phyloP scores from a whole-genome alignment of 2,113 vertebrate species.

The Alexandromys fortis region DNA sequence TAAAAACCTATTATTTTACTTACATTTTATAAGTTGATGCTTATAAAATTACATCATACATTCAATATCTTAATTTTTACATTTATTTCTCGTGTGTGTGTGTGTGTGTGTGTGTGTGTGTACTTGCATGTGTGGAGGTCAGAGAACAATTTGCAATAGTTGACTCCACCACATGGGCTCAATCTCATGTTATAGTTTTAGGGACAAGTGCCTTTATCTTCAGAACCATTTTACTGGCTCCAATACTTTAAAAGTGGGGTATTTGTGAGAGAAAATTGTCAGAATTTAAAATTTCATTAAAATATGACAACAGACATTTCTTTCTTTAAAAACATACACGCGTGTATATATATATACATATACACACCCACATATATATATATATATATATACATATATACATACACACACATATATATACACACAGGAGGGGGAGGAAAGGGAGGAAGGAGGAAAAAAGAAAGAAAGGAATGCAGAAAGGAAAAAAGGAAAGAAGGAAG shows the following conservation, averaged over 20 bases:
- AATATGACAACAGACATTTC: not conserved
- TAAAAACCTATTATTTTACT: not conserved
- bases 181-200: not conserved
- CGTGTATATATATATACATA: too few relatives aligned
- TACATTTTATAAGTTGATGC: slow-evolving; percentile 17
- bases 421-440: not conserved
- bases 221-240: not conserved
- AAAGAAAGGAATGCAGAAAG: fast-evolving
- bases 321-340: not conserved
- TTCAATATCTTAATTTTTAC: not conserved
- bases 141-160: not conserved
- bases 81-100: not conserved
- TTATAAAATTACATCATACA: not conserved
- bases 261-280: not conserved
- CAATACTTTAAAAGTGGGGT: not conserved
- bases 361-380: fast-evolving
- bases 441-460: not conserved
- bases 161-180: not conserved
- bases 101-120: not conserved
- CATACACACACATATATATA: not conserved
- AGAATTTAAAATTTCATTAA: not conserved
- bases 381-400: not conserved
- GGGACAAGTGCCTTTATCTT: not conserved
- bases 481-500: too few relatives aligned
- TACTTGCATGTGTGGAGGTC: not conserved